Conservation (phyloP, 2,888 invertebrate genomes). For the Noctua comes region DNA sequence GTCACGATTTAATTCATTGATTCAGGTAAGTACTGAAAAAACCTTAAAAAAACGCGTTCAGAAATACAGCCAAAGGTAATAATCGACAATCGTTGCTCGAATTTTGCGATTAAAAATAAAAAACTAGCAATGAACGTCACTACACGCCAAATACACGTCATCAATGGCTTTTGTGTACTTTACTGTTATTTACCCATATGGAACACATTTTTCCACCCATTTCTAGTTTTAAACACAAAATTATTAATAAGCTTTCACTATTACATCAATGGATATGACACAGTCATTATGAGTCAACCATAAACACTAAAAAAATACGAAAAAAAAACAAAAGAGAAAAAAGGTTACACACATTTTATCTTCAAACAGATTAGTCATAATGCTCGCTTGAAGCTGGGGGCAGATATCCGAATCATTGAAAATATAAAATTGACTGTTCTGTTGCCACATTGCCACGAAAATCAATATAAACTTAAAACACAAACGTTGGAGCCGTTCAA, state of each 20-base stretch:
- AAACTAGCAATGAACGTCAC: not conserved
- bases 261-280: not conserved
- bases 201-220: not conserved
- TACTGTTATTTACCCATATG: conserved; percentile 12
- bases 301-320: conserved; percentile 21
- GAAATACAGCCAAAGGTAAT: not conserved
- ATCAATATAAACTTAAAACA: conserved; percentile 62
- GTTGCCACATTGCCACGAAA: conserved; percentile 79
- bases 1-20: not conserved
- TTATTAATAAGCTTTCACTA: not conserved
- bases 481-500: conserved; percentile 68
- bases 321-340: conserved; percentile 41
- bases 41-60: too few relatives aligned
- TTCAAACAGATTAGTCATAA: conserved; percentile 80
- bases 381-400: conserved; percentile 71
- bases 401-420: conserved; percentile 79
- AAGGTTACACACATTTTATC: conserved; percentile 90
- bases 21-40: not conserved
- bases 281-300: conserved; percentile 6
- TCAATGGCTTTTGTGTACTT: not conserved
- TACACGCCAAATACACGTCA: conserved; percentile 7
- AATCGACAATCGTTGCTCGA: not conserved
- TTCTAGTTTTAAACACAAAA: not conserved
- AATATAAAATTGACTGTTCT: conserved; percentile 74
- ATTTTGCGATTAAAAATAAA: not conserved